Conservation (phyloP, 1,140 invertebrate genomes). For the Elymnias hypermnestra region DNA sequence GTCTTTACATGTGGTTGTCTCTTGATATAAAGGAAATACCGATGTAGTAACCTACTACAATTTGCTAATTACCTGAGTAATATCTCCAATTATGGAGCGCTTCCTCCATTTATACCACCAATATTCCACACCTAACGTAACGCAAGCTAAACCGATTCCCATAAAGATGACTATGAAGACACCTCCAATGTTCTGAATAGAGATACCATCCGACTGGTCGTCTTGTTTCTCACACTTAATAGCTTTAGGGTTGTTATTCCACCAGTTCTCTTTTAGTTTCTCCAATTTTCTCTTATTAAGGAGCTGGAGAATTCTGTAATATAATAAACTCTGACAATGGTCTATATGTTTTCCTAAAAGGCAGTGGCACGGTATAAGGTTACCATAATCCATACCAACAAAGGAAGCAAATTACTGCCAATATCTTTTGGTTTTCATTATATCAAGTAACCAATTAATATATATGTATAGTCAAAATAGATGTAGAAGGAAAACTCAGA, state of each 20-base stretch:
- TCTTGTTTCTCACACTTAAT: conserved; percentile 91
- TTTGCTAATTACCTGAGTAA: conserved; percentile 76
- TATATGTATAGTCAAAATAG: too few species aligned
- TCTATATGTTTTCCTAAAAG: too few species aligned
- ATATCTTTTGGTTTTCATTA: too few species aligned
- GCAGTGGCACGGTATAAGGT: too few species aligned
- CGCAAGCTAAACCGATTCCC: conserved; percentile 92
- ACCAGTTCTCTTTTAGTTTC: conserved; percentile 96
- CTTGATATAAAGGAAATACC: too few species aligned
- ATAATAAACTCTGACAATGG: too few species aligned
- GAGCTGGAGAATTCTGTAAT: conserved; percentile 90
- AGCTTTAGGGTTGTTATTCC: conserved; percentile 89
- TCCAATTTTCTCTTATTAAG: conserved; percentile 95
- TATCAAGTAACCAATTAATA: too few species aligned
- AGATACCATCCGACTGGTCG: conserved; percentile 96
- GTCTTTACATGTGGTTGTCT: too few species aligned
- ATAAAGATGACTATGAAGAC: conserved; percentile 98
- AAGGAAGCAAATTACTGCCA: too few species aligned
- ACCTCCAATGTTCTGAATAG: conserved; percentile 97
- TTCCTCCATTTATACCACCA: conserved; percentile 92
- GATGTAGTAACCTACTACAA: too few species aligned
- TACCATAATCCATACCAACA: too few species aligned
- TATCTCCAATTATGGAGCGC: conserved; percentile 76
- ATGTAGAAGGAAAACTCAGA: too few species aligned
- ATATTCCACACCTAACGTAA: conserved; percentile 95